These are phyloP conservation scores for Apotomis betuletana DNA, from an alignment of 2,888 invertebrate genomes.

Conservation along the genomic window DNA sequence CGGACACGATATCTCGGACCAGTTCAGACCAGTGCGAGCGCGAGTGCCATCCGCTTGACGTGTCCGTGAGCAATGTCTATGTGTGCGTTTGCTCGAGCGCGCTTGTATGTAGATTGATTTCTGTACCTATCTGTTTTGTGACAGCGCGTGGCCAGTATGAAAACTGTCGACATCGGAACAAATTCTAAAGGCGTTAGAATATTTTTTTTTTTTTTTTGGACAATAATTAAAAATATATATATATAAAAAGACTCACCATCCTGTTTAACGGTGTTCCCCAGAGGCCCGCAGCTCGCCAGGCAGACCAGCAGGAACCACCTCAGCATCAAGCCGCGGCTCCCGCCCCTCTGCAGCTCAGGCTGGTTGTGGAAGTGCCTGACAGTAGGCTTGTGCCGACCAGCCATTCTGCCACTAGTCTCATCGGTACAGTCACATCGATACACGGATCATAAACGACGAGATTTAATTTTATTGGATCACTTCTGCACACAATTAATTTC, in stretches of 20 bases:
- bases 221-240: background rate
- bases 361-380: conserved; percentile 79
- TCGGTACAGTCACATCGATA: conserved; percentile 41
- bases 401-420: conserved; percentile 60
- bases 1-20: too few species aligned
- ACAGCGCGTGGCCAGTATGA: too few species aligned
- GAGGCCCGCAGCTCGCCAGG: conserved; percentile 74
- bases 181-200: too few species aligned
- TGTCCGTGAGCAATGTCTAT: too few species aligned
- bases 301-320: conserved; percentile 75
- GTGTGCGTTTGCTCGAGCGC: too few species aligned
- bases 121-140: too few species aligned
- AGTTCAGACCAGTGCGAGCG: too few species aligned
- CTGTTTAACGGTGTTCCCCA: conserved; percentile 77
- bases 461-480: conserved; percentile 7
- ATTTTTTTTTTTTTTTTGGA: too few species aligned
- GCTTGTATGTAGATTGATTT: too few species aligned
- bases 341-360: conserved; percentile 72
- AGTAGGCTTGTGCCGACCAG: conserved; percentile 66
- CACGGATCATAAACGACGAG: conserved; percentile 21
- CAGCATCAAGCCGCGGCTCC: conserved; percentile 70
- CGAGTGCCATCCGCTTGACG: too few species aligned
- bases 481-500: conserved; percentile 33
- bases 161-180: too few species aligned
- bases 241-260: conserved; percentile 67